Percentiles rank a stretch among this genome's conserved stretches.
phyloP scores from a whole-genome alignment of 2,113 vertebrate species.

The Glaucidium brasilianum region DNA sequence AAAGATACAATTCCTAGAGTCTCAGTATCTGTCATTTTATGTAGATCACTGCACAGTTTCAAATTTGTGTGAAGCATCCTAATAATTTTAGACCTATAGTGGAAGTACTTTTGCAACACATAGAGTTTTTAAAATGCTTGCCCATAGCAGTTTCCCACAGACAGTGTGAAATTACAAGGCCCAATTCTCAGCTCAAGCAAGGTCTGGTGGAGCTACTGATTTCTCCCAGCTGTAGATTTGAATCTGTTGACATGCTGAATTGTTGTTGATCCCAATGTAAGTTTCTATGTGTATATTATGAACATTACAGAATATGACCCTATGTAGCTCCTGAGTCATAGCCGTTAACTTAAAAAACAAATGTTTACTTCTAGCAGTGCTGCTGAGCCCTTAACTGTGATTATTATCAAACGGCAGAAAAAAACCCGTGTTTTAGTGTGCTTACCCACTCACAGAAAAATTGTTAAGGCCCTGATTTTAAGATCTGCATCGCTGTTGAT shows the following conservation, averaged over 20 bases:
- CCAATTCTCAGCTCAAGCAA: neutral
- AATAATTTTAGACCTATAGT: neutral
- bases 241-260: neutral
- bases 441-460: neutral
- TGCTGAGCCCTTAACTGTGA: conserved; percentile 2
- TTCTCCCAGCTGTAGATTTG: neutral
- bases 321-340: neutral
- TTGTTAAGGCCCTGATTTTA: neutral
- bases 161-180: neutral
- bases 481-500: neutral
- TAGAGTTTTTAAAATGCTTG: neutral
- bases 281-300: neutral
- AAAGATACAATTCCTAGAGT: neutral
- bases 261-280: neutral
- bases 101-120: neutral
- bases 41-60: neutral
- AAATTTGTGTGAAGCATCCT: neutral
- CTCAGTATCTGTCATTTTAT: neutral
- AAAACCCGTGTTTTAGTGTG: neutral
- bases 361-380: neutral
- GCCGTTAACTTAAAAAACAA: neutral
- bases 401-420: neutral
- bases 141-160: neutral
- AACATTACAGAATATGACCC: neutral
- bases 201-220: neutral